These are phyloP conservation scores for Amblyjoppa fuscipennis DNA, from an alignment of 2,888 invertebrate species.

Conservation along the genomic window DNA sequence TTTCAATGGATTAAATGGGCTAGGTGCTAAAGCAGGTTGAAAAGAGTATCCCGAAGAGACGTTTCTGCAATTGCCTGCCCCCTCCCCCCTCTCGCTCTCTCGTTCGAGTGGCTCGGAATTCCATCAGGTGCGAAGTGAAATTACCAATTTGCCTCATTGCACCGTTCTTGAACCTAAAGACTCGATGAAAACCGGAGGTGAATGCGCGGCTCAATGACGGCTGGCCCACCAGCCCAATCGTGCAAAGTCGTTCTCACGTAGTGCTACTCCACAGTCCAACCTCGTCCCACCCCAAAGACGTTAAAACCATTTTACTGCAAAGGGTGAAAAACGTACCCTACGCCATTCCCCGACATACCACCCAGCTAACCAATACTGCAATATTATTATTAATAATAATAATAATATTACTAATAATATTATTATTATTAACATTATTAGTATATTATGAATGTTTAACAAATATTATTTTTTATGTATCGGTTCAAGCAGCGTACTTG, in stretches of 20 bases:
- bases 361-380: background rate
- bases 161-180: conserved; percentile 40
- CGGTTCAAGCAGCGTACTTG: background rate
- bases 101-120: conserved; percentile 45
- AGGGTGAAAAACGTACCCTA: background rate
- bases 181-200: conserved; percentile 1
- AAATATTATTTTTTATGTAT: too few relatives aligned
- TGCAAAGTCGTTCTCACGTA: conserved; percentile 48
- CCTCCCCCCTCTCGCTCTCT: conserved; percentile 11
- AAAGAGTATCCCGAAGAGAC: conserved; percentile 1
- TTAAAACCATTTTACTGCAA: background rate
- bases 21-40: background rate
- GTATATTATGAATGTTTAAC: too few relatives aligned
- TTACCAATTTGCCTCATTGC: conserved; percentile 62
- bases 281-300: background rate
- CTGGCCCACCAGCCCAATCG: conserved; percentile 23
- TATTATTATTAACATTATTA: background rate
- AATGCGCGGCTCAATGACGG: conserved; percentile 14
- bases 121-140: conserved; percentile 59
- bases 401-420: background rate
- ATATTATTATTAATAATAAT: background rate
- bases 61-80: conserved; percentile 36
- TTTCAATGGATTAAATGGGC: background rate
- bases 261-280: background rate
- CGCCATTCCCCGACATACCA: background rate